Conservation (phyloP, 1,140 invertebrate species). For the Drosophila gunungcola region DNA sequence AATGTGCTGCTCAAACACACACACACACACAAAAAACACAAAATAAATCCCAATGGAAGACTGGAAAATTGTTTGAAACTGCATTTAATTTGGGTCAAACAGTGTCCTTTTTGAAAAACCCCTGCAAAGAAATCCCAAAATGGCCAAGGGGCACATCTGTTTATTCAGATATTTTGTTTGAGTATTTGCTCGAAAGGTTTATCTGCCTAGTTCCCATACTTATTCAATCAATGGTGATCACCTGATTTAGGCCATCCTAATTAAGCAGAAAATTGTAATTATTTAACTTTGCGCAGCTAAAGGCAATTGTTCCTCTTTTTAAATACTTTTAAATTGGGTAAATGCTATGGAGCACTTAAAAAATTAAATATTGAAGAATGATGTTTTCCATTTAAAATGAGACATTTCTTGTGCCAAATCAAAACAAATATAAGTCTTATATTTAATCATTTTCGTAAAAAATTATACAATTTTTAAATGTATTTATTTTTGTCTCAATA, state of each 20-base stretch:
- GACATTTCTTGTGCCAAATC: not conserved
- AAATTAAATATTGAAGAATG: no score
- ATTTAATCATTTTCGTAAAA: no score
- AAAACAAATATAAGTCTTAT: no score
- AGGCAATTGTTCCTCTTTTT: not conserved
- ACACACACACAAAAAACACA: no score
- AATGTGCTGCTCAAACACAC: conserved; percentile 42
- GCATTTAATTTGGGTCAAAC: conserved; percentile 56
- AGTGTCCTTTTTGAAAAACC: conserved; percentile 13
- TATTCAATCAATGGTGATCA: conserved; percentile 9
- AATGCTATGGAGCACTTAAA: not conserved
- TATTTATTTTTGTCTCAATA: no score
- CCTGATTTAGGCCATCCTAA: not conserved
- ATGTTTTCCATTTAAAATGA: not conserved
- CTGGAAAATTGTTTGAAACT: conserved; percentile 44
- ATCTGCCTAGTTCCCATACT: not conserved
- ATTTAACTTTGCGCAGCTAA: not conserved
- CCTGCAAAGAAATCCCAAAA: not conserved
- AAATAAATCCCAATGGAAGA: not conserved
- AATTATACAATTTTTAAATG: no score
- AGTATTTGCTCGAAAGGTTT: not conserved
- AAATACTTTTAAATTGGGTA: not conserved
- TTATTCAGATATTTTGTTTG: not conserved
- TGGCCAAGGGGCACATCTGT: conserved; percentile 11
- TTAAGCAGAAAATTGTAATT: not conserved